Percentiles rank a stretch among this genome's conserved stretches.
Evolutionary conservation across 2,888 invertebrate species (phyloP).

Genomic region (Smittia sp.): DNA sequence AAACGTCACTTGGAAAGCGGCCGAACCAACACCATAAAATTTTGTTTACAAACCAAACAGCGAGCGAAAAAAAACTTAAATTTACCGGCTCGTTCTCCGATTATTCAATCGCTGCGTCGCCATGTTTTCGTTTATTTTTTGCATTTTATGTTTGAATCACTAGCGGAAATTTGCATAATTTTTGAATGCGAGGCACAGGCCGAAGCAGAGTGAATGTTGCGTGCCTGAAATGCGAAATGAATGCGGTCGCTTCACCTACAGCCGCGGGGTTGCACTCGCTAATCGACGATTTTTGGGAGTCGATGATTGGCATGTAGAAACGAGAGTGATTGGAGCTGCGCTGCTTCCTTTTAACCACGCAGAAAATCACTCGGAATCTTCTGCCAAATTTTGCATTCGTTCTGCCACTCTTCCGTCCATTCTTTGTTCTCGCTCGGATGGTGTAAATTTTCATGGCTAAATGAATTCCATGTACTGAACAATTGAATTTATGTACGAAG

Average conservation of each 20-base stretch:
- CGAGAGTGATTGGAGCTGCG: background rate
- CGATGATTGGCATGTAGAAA: background rate
- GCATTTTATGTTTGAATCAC: background rate
- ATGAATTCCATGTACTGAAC: background rate
- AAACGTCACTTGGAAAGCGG: no score
- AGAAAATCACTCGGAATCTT: background rate
- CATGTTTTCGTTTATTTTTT: conserved; percentile 16
- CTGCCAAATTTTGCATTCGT: background rate
- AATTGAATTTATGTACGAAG: conserved; percentile 5
- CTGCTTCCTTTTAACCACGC: background rate
- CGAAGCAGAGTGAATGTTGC: background rate
- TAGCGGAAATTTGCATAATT: conserved; percentile 28
- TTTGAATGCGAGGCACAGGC: background rate
- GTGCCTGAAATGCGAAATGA: conserved; percentile 17
- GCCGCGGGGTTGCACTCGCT: conserved; percentile 18
- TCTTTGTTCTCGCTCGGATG: conserved; percentile 19
- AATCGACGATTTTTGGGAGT: background rate
- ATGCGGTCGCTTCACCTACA: conserved; percentile 23
- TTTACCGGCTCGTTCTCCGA: conserved; percentile 27
- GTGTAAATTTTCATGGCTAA: conserved; percentile 23
- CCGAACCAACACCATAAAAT: background rate
- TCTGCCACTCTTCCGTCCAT: conserved; percentile 5
- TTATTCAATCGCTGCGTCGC: conserved; percentile 29
- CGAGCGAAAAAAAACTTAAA: background rate
- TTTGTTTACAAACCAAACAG: conserved; percentile 27